A percentile compares a stretch with the other conserved stretches of the same genome.
These are phyloP conservation scores for Aplodontia rufa DNA, from an alignment of 2,113 vertebrate species.

Conservation along the genomic window DNA sequence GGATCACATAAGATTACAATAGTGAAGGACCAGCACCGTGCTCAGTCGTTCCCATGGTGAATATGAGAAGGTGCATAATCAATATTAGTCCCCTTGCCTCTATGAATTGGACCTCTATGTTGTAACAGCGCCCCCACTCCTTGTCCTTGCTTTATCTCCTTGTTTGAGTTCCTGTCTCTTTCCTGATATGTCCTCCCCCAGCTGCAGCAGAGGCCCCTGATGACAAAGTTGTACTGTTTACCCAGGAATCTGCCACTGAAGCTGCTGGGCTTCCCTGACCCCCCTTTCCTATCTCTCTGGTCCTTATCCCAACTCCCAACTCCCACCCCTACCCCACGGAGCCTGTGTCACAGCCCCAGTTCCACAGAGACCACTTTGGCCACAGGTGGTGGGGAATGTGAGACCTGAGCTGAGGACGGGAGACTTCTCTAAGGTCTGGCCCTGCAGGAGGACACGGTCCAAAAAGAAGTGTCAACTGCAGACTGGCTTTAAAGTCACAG, in stretches of 20 bases:
- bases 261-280: no score
- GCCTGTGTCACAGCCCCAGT: background rate
- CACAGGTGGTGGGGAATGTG: no score
- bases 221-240: no score
- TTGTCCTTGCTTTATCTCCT: background rate
- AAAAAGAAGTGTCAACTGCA: background rate
- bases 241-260: background rate
- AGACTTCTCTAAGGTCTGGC: background rate
- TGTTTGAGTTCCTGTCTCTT: background rate
- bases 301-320: background rate
- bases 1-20: background rate
- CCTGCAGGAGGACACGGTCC: background rate
- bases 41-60: background rate
- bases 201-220: background rate
- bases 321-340: background rate
- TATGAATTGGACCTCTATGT: background rate
- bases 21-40: background rate
- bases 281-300: background rate
- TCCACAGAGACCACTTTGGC: background rate
- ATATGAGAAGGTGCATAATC: background rate
- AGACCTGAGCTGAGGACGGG: background rate
- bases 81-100: background rate
- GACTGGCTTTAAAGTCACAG: background rate
- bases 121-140: background rate
- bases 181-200: background rate